phyloP scores from a whole-genome alignment of 2,797 vertebrate species.

The Pterois miles region DNA sequence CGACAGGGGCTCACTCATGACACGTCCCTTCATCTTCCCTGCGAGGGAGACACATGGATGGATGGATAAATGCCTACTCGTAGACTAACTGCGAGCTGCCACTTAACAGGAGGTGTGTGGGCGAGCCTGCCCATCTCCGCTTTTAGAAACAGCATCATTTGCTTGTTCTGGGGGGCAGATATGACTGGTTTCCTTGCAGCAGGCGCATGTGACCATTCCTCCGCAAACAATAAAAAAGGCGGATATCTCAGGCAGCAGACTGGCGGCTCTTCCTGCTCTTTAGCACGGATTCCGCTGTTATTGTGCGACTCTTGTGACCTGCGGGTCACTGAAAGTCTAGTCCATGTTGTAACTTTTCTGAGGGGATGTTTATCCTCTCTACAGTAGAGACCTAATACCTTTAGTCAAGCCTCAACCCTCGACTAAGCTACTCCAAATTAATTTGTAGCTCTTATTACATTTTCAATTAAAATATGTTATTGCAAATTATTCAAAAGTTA shows the following conservation, averaged over 20 bases:
- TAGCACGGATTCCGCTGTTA: conserved; percentile 73
- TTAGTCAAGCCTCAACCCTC: background rate
- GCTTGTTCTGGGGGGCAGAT: conserved; percentile 77
- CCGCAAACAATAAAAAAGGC: conserved; percentile 74
- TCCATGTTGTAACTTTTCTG: conserved; percentile 6
- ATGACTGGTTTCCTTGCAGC: conserved; percentile 76
- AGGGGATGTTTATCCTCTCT: conserved; percentile 31
- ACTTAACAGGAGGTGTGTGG: conserved; percentile 82
- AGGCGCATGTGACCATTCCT: conserved; percentile 75
- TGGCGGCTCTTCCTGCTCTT: conserved; percentile 79
- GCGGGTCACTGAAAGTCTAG: conserved; percentile 50
- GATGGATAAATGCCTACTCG: conserved; percentile 64
- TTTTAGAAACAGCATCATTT: conserved; percentile 82
- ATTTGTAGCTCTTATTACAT: background rate
- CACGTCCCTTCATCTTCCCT: conserved; percentile 64
- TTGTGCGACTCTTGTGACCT: conserved; percentile 70
- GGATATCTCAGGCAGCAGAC: conserved; percentile 82
- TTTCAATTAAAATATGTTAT: background rate
- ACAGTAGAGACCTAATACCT: background rate
- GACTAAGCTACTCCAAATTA: background rate
- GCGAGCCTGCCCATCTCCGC: conserved; percentile 77
- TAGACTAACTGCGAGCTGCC: conserved; percentile 67
- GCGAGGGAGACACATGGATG: conserved; percentile 63
- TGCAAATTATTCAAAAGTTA: background rate
- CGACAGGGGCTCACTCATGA: conserved; percentile 62